A percentile compares a stretch with the other conserved stretches of the same genome.
Evolutionary conservation across 2,113 vertebrate genomes (phyloP).

Genomic region (Ctenodactylus gundi): DNA sequence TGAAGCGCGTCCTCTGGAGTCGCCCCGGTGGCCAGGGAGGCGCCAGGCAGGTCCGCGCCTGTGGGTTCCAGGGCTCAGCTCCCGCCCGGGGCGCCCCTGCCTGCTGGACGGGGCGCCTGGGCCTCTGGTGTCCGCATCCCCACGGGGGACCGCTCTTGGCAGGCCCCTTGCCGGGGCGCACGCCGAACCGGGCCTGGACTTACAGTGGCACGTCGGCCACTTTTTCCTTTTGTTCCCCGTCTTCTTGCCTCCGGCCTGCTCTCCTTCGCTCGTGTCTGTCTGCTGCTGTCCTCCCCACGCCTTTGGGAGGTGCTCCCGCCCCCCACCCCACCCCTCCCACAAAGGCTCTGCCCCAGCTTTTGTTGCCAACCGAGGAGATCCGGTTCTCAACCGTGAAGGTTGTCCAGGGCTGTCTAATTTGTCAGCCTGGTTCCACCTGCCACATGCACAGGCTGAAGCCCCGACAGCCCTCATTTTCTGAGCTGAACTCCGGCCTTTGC

Average conservation of each 20-base stretch:
- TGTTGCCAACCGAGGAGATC: background rate
- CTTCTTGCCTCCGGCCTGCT: background rate
- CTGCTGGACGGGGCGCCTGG: too few species aligned
- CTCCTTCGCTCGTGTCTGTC: background rate
- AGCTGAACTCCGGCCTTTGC: slow-evolving; percentile 53
- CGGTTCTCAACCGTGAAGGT: slow-evolving; percentile 50
- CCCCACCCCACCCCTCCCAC: background rate
- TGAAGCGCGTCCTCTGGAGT: background rate
- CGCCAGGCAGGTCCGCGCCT: background rate
- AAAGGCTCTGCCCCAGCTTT: background rate
- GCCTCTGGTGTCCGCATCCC: too few species aligned
- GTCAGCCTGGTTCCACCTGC: slow-evolving; percentile 66
- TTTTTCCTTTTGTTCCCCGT: background rate
- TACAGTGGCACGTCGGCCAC: background rate
- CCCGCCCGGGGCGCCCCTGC: too few species aligned
- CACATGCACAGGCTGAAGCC: slow-evolving; percentile 24
- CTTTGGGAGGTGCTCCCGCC: background rate
- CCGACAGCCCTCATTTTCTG: slow-evolving; percentile 63
- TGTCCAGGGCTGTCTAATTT: slow-evolving; percentile 56
- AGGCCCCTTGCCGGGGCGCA: background rate
- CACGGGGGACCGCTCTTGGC: background rate
- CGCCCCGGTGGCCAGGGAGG: background rate
- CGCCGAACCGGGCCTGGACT: background rate
- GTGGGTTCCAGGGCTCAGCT: background rate
- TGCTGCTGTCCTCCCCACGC: background rate